Percentiles rank a stretch among this genome's conserved stretches.
Conservation (phyloP, 2,797 vertebrate genomes). For the Falco peregrinus region DNA sequence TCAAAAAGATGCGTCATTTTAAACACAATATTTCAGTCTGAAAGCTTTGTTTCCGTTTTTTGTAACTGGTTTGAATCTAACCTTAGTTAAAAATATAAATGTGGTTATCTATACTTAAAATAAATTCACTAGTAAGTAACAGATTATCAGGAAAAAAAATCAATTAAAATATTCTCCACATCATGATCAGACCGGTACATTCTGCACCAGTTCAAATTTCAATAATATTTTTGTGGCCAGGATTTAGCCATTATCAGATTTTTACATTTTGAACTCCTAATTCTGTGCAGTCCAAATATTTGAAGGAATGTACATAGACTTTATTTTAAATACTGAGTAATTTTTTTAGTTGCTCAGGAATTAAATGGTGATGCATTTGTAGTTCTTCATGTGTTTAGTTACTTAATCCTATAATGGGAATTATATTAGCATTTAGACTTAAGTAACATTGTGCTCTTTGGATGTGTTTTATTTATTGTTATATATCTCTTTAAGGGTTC, state of each 20-base stretch:
- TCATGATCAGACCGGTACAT: background rate
- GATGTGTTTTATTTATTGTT: background rate
- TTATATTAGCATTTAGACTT: background rate
- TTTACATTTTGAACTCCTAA: background rate
- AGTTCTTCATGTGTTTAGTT: background rate
- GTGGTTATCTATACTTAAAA: background rate
- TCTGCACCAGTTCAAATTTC: background rate
- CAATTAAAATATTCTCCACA: background rate
- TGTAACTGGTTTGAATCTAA: background rate
- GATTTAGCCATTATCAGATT: background rate
- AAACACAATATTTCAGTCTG: background rate
- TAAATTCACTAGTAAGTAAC: background rate
- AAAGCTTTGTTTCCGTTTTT: background rate
- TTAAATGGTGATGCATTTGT: background rate
- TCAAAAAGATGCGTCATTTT: background rate
- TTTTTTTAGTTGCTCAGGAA: background rate
- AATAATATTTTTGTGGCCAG: background rate
- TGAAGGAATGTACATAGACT: background rate
- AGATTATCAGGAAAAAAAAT: background rate
- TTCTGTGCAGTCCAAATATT: background rate
- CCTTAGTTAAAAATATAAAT: background rate
- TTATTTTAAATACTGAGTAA: background rate
- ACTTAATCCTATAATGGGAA: background rate
- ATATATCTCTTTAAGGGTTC: background rate
- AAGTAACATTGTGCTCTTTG: background rate